Evolutionary conservation across 2,888 invertebrate genomes (phyloP).

Genomic region (Drosophila nr. medialis): DNA sequence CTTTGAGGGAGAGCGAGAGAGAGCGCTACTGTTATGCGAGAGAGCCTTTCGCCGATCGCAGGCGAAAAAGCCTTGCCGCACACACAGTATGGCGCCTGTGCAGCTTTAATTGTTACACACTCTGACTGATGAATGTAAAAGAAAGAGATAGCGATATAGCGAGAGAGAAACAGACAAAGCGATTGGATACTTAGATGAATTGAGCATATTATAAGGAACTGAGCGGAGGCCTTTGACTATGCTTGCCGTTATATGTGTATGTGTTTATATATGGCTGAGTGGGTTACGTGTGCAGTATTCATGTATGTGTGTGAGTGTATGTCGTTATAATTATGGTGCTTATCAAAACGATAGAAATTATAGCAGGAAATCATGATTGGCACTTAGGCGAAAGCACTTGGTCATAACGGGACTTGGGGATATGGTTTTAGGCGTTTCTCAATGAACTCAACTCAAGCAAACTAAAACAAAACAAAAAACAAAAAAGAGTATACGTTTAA

Average conservation of each 20-base stretch:
- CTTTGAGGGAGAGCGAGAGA: conserved; percentile 9
- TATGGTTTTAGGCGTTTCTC: conserved; percentile 21
- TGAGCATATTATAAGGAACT: conserved; percentile 30
- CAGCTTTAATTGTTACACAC: conserved; percentile 40
- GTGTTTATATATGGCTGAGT: conserved; percentile 8
- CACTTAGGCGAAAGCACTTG: conserved; percentile 28
- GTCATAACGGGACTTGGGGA: conserved; percentile 35
- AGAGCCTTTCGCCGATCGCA: conserved; percentile 29
- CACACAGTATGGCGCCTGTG: conserved; percentile 43
- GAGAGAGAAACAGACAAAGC: conserved; percentile 26
- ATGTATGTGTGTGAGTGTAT: conserved; percentile 13
- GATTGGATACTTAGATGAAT: conserved; percentile 16
- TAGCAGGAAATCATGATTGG: conserved; percentile 44
- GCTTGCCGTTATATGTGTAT: conserved; percentile 8
- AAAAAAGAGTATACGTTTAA: conserved; percentile 40
- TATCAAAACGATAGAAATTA: conserved; percentile 46
- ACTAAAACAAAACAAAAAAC: not conserved
- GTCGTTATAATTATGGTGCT: conserved; percentile 26
- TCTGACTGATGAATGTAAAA: conserved; percentile 8
- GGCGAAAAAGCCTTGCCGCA: conserved; percentile 27
- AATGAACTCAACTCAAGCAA: conserved; percentile 48
- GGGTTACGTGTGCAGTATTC: conserved; percentile 15
- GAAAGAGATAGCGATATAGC: conserved; percentile 5
- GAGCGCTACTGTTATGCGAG: conserved; percentile 9
- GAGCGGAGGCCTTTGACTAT: conserved; percentile 28